A percentile compares a stretch with the other conserved stretches of the same genome.
phyloP scores from a whole-genome alignment of 2,113 vertebrate species.

The Pica pica region DNA sequence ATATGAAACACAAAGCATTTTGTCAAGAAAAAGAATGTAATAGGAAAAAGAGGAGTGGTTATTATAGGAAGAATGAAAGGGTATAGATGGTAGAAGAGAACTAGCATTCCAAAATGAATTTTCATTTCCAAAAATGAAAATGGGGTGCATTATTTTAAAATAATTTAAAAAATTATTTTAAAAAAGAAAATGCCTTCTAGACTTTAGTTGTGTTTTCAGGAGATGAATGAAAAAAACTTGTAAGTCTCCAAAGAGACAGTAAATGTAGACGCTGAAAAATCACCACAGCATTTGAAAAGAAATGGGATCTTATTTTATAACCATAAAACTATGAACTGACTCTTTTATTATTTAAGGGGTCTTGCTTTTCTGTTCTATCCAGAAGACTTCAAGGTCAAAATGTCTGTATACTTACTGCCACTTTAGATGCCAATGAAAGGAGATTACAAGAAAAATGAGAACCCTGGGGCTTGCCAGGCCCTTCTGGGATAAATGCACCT shows the following conservation, averaged over 20 bases:
- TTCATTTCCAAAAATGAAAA: neutral
- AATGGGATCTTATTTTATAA: constrained; percentile 1
- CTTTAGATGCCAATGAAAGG: constrained; percentile 44
- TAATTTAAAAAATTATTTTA: no score
- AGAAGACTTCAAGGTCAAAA: constrained; percentile 50
- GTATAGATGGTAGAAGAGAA: neutral
- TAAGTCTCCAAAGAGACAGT: neutral
- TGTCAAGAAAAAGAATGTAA: neutral
- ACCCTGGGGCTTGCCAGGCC: constrained; percentile 23
- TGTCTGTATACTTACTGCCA: neutral
- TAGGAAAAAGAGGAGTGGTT: neutral
- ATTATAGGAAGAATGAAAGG: neutral
- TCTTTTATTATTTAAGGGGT: constrained; percentile 44
- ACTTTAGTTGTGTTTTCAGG: neutral
- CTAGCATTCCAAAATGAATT: no score
- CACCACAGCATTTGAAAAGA: constrained; percentile 1
- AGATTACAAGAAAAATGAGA: constrained; percentile 53
- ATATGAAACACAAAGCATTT: neutral
- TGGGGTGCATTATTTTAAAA: neutral
- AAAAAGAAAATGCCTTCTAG: neutral
- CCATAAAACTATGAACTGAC: constrained; percentile 4
- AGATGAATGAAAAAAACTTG: neutral
- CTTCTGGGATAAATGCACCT: constrained; percentile 18
- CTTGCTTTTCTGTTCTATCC: neutral
- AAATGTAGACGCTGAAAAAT: constrained; percentile 19